Percentiles rank a stretch among this genome's conserved stretches.
phyloP scores from a whole-genome alignment of 1,140 invertebrate genomes.

The Intoshia linei region DNA sequence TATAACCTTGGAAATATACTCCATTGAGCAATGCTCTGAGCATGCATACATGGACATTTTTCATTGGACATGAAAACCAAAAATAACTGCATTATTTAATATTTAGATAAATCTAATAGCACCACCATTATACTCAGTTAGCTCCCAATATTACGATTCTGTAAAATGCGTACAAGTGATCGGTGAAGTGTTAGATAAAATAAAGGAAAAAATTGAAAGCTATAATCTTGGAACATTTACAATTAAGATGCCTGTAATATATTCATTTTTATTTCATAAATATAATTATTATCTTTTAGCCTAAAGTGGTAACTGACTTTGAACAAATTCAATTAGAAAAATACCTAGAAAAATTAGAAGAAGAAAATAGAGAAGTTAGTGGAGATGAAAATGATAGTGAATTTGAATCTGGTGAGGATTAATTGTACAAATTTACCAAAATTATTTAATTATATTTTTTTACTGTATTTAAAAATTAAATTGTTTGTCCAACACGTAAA shows the following conservation, averaged over 20 bases:
- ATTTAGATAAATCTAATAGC: conserved; percentile 71
- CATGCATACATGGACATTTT: too few relatives aligned
- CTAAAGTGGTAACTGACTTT: conserved; percentile 80
- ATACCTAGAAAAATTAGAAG: conserved; percentile 62
- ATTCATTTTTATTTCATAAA: not conserved
- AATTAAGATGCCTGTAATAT: conserved; percentile 5
- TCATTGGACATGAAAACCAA: too few relatives aligned
- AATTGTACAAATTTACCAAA: too few relatives aligned
- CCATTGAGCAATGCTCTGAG: too few relatives aligned
- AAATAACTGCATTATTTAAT: conserved; percentile 3
- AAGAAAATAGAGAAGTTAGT: conserved; percentile 63
- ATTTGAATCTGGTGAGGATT: conserved; percentile 26
- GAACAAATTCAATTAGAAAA: conserved; percentile 60
- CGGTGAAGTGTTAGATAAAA: conserved; percentile 2
- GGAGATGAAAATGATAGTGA: conserved; percentile 26
- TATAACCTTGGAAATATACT: too few relatives aligned
- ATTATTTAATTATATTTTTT: too few relatives aligned
- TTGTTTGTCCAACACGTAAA: too few relatives aligned
- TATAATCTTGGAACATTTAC: conserved; percentile 4
- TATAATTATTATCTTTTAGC: conserved; percentile 26
- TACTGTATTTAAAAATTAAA: too few relatives aligned
- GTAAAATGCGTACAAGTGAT: conserved; percentile 37
- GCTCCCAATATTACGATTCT: conserved; percentile 77
- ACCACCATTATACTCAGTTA: conserved; percentile 87
- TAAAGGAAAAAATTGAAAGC: conserved; percentile 4